Conservation (phyloP, 2,113 vertebrate species). For the Ceyx cyanopectus region DNA sequence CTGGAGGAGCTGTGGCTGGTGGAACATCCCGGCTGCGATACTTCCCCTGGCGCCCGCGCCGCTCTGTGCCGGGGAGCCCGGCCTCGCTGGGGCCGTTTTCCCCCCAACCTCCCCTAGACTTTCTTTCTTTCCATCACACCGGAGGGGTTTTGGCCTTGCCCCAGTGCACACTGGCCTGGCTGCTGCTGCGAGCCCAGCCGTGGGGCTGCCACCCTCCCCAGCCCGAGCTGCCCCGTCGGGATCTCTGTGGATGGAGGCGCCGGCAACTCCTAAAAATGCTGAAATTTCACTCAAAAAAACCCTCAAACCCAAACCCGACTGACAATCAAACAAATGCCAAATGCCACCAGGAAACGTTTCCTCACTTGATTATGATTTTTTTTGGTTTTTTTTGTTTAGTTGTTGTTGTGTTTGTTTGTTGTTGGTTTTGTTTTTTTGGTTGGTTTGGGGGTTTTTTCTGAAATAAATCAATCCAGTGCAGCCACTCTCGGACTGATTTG, state of each 20-base stretch:
- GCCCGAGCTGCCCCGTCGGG: fast-evolving
- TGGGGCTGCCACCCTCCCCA: fast-evolving
- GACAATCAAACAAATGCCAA: not conserved
- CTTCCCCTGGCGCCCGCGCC: fast-evolving
- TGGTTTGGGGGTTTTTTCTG: not conserved
- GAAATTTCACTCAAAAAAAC: not conserved
- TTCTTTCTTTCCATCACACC: not conserved
- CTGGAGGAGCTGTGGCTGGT: not conserved
- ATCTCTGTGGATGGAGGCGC: not conserved
- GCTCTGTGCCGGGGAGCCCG: fast-evolving
- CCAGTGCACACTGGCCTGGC: fast-evolving
- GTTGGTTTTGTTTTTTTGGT: not conserved
- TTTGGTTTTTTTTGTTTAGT: not conserved
- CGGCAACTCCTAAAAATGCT: not conserved
- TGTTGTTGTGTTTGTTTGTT: too few relatives aligned
- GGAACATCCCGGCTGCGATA: not conserved
- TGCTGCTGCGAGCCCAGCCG: not conserved
- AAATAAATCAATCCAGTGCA: not conserved
- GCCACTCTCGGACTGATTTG: not conserved
- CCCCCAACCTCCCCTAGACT: not conserved
- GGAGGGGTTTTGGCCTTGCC: not conserved
- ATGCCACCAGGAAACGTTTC: not conserved
- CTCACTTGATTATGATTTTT: not conserved
- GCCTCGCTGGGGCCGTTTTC: fast-evolving
- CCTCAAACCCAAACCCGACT: not conserved